These are phyloP conservation scores for Cecropterus lyciades DNA, from an alignment of 1,140 invertebrate species.

Conservation along the genomic window DNA sequence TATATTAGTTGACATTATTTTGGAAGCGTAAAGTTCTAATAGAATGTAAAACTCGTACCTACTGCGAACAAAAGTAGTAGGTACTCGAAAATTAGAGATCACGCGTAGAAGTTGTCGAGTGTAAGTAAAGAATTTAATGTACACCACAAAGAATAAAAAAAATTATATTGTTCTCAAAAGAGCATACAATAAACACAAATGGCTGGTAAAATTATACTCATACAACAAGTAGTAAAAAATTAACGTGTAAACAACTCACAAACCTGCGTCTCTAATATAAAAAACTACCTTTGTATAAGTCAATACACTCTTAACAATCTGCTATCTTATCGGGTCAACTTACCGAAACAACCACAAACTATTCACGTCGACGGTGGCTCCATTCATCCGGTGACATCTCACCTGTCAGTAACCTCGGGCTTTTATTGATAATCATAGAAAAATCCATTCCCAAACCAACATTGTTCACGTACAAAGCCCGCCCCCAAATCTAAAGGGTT, in stretches of 20 bases:
- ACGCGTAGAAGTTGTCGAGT: too few relatives aligned
- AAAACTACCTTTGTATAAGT: conserved; percentile 40
- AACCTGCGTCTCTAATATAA: conserved; percentile 2
- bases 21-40: too few relatives aligned
- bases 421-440: conserved; percentile 75
- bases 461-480: conserved; percentile 70
- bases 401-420: conserved; percentile 77
- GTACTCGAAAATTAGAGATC: too few relatives aligned
- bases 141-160: too few relatives aligned
- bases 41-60: too few relatives aligned
- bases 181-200: not conserved
- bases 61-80: too few relatives aligned
- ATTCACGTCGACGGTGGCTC: conserved; percentile 50
- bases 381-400: conserved; percentile 75
- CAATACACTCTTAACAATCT: conserved; percentile 49
- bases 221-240: conserved; percentile 10
- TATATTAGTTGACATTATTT: too few relatives aligned
- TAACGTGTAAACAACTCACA: conserved; percentile 26
- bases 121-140: too few relatives aligned
- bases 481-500: conserved; percentile 76
- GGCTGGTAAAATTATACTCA: not conserved
- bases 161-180: too few relatives aligned
- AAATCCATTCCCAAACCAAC: conserved; percentile 70
- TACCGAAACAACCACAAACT: conserved; percentile 52
- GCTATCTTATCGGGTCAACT: conserved; percentile 66